These are phyloP conservation scores for Ophonus ardosiacus DNA, from an alignment of 2,888 invertebrate species.

Conservation along the genomic window DNA sequence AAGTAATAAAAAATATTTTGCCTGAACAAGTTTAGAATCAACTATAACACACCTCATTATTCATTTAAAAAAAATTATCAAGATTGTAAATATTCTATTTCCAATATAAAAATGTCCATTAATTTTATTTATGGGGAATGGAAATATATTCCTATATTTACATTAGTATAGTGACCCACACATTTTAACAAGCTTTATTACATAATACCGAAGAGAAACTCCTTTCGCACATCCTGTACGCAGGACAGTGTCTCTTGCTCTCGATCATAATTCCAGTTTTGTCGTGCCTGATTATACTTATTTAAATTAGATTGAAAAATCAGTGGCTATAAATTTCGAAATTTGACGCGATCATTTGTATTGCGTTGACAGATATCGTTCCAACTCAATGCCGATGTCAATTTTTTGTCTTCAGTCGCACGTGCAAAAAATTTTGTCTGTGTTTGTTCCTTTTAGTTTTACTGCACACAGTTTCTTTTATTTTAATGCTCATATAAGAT, in stretches of 20 bases:
- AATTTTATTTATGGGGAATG: not conserved
- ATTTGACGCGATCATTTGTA: slow-evolving; percentile 43
- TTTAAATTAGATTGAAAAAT: slow-evolving; percentile 59
- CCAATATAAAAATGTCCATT: not conserved
- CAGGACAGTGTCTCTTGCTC: not conserved
- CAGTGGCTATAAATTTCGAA: slow-evolving; percentile 42
- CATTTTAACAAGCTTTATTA: not conserved
- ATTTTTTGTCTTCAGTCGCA: slow-evolving; percentile 34
- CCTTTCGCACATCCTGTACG: slow-evolving; percentile 22
- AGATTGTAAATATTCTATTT: not conserved
- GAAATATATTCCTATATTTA: too few relatives aligned
- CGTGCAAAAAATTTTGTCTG: slow-evolving; percentile 36
- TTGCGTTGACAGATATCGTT: slow-evolving; percentile 50
- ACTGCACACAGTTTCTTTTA: not conserved
- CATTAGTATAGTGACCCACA: too few relatives aligned
- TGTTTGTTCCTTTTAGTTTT: slow-evolving; percentile 18
- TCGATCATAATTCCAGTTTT: slow-evolving; percentile 23
- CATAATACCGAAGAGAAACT: not conserved
- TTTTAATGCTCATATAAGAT: slow-evolving; percentile 35
- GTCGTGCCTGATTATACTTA: slow-evolving; percentile 35
- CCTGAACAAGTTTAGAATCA: not conserved
- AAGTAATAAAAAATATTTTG: not conserved
- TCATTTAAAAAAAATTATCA: not conserved
- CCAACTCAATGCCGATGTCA: slow-evolving; percentile 24
- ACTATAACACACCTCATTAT: not conserved